Base-by-base conservation (phyloP, 2,888 invertebrate genomes). In the Euphydryas editha region DNA sequence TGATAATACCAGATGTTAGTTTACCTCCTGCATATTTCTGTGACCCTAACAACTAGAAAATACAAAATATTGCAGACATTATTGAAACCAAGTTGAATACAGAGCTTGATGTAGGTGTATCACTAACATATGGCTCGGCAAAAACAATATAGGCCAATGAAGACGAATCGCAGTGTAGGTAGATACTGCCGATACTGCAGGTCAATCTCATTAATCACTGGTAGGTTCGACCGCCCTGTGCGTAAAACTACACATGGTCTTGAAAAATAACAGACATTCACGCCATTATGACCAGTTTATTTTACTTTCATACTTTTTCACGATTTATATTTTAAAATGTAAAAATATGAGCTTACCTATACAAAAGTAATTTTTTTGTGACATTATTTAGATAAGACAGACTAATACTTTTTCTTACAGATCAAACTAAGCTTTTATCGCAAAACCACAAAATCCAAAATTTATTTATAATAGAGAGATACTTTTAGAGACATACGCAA, bases 71-170 rank as follows among this genome's bases (percentile, higher is more conserved):
- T 36, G 36, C 11, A 18, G 36, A 54, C 17, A 51, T 15, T 6
- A 30, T 20, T 11, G 21, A 36, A 62, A 24, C 5, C 21, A 20
- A 54, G 42, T 58, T 18, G 21, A 47, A 61, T 21, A 11, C 24
- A 13, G 11, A 17, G 47, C 58, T 46, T 51, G 36, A 30, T 54
- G 54, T 54, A 36, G 54, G 54, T 36, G 54, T 54, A 11, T 15
- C n/a, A 18, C 15, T 11, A 36, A 21, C 54, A 54, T 54, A 67
- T 55, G 62, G 49, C 55, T 61, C 46, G 61, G 73, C 69, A 74
- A 74, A 75, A 77, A 75, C 75, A 76, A 79, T 79, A 75, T 76
- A 64, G 80, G 76, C 75, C 81, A 85, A 83, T 79, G 77, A 80
- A 78, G 81, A 78, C 72, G 73, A 78, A 81, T 84, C 75, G 61